These are phyloP conservation scores for Dromius quadrimaculatus DNA, from an alignment of 2,888 invertebrate genomes.

Conservation along the genomic window DNA sequence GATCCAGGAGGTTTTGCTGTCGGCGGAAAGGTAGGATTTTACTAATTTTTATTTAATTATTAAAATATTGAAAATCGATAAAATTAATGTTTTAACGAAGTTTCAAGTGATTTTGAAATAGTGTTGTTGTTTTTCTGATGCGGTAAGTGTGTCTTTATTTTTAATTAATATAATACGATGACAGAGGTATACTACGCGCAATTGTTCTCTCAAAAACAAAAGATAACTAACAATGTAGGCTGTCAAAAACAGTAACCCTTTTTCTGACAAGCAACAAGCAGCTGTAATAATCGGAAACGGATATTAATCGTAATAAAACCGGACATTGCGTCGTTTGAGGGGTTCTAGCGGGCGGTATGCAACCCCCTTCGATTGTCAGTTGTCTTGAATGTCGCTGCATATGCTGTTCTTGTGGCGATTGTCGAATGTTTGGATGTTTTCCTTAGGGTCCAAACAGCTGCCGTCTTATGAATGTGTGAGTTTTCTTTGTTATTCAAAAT, in stretches of 20 bases:
- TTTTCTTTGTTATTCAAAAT: constrained; percentile 45
- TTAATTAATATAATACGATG: neutral
- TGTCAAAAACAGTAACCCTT: constrained; percentile 21
- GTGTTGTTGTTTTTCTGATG: too few species aligned
- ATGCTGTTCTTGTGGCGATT: constrained; percentile 36
- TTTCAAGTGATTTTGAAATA: too few species aligned
- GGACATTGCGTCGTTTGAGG: constrained; percentile 38
- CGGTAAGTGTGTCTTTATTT: constrained; percentile 5
- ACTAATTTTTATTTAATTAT: constrained; percentile 1
- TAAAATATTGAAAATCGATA: too few species aligned
- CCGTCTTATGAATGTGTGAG: constrained; percentile 25
- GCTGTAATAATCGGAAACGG: constrained; percentile 38
- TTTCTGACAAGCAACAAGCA: constrained; percentile 13
- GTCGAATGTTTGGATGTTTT: constrained; percentile 2
- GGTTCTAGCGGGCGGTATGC: neutral
- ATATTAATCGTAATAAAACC: constrained; percentile 36
- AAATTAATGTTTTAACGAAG: too few species aligned
- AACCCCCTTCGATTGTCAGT: constrained; percentile 14
- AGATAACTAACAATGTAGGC: constrained; percentile 23
- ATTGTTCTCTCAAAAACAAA: constrained; percentile 34
- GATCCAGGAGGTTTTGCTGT: neutral
- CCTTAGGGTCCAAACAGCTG: constrained; percentile 35
- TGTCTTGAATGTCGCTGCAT: constrained; percentile 34
- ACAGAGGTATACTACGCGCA: constrained; percentile 22
- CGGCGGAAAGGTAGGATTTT: constrained; percentile 36